Base-by-base conservation (phyloP, 2,888 invertebrate genomes). In the Fragum whitleyi region DNA sequence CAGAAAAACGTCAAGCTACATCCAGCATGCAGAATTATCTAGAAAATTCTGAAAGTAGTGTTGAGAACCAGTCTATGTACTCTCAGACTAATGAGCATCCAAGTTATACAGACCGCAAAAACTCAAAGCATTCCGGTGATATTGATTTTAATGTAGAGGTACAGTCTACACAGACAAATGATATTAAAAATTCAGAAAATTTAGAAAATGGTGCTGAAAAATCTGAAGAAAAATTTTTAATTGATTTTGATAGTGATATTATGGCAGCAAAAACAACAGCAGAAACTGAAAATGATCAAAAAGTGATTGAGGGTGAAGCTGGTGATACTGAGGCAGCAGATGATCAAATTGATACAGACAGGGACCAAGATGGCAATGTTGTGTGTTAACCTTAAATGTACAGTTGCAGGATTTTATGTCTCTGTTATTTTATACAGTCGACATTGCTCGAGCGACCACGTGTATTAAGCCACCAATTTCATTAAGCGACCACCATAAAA, bases 21-120 rank as follows among this genome's bases (percentile, higher is more conserved):
- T 80, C 88, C 28, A 91, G 90, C 73, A 89, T 91, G 90, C 87
- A 88, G 53, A 91, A 91, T 72, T 91, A 85, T 57, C 75, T 87
- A 3, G 90, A 88, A 39, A 87, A 89, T 53, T 86, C 87, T 42
- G 42, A 23, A 7, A 42, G 65, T 19, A 87, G 87, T 21, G 51
- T 83, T 16, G 88, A 89, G 47, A 79, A 79, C 73, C 81, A 74
- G 74, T 79, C 80, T 53, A 19, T 79, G 32, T 76, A 77, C 23
- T 79, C 81, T 19, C 73, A 73, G 29, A 53, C 26, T 59, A 74
- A 39, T 65, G 71, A 74, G 74, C 74, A 65, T 65, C 67, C 23
- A 71, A 74, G 55, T 70, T 71, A 74, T 19, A 62, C 28, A 29
- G 79, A 79, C 21, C 53, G 29, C 16, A 39, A 42, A 28, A 23